A percentile compares a stretch with the other conserved stretches of the same genome.
Evolutionary conservation across 2,113 vertebrate species (phyloP).

Genomic region (Pangasianodon gigas): DNA sequence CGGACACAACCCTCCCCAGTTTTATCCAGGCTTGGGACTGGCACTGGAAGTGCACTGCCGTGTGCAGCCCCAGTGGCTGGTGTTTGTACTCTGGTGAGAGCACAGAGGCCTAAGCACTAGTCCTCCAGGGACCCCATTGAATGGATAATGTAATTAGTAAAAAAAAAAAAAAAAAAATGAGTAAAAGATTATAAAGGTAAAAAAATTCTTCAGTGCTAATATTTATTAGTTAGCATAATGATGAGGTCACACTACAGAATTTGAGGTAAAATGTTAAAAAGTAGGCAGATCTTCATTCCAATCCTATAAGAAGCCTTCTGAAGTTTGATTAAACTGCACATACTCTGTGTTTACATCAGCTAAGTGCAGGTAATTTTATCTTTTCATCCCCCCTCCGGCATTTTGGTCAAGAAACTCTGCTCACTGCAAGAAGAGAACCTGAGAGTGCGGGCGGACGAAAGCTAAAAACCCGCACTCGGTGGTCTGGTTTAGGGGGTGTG

Average conservation of each 20-base stretch:
- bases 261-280: neutral
- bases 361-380: conserved; percentile 48
- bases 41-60: too few species aligned
- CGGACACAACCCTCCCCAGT: too few species aligned
- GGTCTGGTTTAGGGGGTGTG: conserved; percentile 82
- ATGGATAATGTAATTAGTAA: too few species aligned
- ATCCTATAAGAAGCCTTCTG: conserved; percentile 55
- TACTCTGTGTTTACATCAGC: conserved; percentile 67
- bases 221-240: too few species aligned
- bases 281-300: conserved; percentile 55
- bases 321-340: conserved; percentile 71
- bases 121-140: too few species aligned
- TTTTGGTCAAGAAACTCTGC: conserved; percentile 65
- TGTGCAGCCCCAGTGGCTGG: too few species aligned
- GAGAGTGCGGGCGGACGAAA: conserved; percentile 57
- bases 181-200: neutral
- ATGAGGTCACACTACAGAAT: neutral
- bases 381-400: conserved; percentile 73
- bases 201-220: neutral
- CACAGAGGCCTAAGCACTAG: too few species aligned
- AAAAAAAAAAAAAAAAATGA: neutral
- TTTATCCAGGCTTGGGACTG: too few species aligned
- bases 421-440: conserved; percentile 73
- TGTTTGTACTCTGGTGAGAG: too few species aligned
- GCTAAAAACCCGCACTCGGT: conserved; percentile 73